phyloP scores from a whole-genome alignment of 2,888 invertebrate species.

The Agrotis segetum region DNA sequence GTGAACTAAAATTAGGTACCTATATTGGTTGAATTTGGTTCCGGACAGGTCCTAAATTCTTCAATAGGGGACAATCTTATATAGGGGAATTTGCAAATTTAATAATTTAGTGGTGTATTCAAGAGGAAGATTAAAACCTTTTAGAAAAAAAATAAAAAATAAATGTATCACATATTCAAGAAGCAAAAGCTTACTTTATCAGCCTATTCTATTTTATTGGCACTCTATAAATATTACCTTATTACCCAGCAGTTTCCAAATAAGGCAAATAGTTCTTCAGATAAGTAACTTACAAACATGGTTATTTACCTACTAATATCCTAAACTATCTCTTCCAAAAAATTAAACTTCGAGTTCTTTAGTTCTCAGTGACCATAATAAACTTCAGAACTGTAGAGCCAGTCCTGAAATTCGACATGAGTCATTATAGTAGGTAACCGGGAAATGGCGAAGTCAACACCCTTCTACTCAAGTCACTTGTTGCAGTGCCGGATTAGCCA shows the following conservation, averaged over 20 bases:
- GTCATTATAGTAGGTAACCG: background rate
- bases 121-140: too few species aligned
- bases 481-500: too few species aligned
- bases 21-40: too few species aligned
- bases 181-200: background rate
- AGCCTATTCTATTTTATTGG: background rate
- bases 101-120: too few species aligned
- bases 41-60: too few species aligned
- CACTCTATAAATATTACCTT: constrained; percentile 10
- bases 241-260: constrained; percentile 1
- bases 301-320: background rate
- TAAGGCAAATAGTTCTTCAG: background rate
- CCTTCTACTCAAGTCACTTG: constrained; percentile 5
- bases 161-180: background rate
- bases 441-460: constrained; percentile 1
- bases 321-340: background rate
- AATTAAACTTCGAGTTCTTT: background rate
- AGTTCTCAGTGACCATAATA: background rate
- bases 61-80: too few species aligned
- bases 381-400: background rate
- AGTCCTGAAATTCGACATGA: background rate
- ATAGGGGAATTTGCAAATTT: too few species aligned
- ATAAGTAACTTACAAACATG: background rate
- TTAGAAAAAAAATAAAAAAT: too few species aligned
- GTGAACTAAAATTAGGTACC: constrained; percentile 6